A percentile compares a stretch with the other conserved stretches of the same genome.
Evolutionary conservation across 1,140 invertebrate genomes (phyloP).

Genomic region (Tribolium castaneum): DNA sequence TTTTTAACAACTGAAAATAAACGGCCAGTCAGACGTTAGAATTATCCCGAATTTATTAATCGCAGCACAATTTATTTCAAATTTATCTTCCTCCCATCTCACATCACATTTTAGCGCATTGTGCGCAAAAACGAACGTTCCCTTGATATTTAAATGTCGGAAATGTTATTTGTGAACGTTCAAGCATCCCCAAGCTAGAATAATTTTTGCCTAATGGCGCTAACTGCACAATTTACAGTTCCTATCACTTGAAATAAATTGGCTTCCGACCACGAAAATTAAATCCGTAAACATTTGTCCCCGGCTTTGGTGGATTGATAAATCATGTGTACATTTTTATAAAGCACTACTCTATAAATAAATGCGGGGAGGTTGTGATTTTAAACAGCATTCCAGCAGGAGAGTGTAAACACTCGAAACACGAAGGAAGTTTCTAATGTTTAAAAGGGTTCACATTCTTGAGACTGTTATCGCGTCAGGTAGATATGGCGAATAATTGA

Average conservation of each 20-base stretch:
- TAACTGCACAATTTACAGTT: too few relatives aligned
- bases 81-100: not conserved
- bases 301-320: not conserved
- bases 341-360: conserved; percentile 15
- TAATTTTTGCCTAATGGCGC: conserved; percentile 10
- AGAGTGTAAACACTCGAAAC: conserved; percentile 24
- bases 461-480: not conserved
- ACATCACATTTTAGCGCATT: not conserved
- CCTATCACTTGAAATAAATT: too few relatives aligned
- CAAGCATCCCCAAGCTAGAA: conserved; percentile 6
- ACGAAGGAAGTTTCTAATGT: conserved; percentile 24
- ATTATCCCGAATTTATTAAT: too few relatives aligned
- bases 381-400: conserved; percentile 14
- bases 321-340: conserved; percentile 14
- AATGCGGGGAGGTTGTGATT: conserved; percentile 11
- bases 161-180: not conserved
- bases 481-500: not conserved
- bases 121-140: not conserved
- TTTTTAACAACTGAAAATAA: not conserved
- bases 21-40: too few relatives aligned
- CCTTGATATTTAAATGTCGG: conserved; percentile 30
- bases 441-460: conserved; percentile 32
- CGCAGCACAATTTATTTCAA: too few relatives aligned
- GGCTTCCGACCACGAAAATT: too few relatives aligned
- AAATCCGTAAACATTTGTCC: not conserved